These are phyloP conservation scores for Agriotes lineatus DNA, from an alignment of 2,888 invertebrate genomes.

Conservation along the genomic window DNA sequence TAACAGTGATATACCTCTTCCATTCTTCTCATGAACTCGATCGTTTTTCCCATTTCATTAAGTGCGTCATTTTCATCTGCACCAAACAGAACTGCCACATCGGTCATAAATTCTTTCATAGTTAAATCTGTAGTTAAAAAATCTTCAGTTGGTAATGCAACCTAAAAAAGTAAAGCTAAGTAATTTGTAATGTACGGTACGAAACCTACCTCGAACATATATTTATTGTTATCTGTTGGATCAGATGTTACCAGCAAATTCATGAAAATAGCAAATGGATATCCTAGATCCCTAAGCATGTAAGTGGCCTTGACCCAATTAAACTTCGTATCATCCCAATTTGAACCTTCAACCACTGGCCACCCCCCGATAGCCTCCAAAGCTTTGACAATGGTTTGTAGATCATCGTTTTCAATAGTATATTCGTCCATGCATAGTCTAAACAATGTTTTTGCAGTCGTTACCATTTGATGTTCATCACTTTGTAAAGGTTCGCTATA, in stretches of 20 bases:
- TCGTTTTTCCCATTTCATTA: background rate
- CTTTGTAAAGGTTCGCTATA: background rate
- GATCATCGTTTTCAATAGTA: conserved; percentile 40
- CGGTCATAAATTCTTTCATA: background rate
- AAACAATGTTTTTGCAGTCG: conserved; percentile 41
- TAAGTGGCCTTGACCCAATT: conserved; percentile 54
- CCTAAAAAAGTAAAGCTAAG: background rate
- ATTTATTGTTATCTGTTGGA: background rate
- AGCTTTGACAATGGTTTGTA: conserved; percentile 36
- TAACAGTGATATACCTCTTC: background rate
- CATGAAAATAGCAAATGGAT: conserved; percentile 55
- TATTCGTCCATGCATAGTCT: conserved; percentile 50
- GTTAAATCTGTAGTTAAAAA: background rate
- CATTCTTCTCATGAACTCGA: background rate
- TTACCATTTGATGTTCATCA: conserved; percentile 2
- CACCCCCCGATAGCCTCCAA: conserved; percentile 56
- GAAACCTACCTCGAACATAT: conserved; percentile 17
- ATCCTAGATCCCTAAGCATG: conserved; percentile 52
- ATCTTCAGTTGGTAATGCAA: background rate
- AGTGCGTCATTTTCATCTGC: background rate
- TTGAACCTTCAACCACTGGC: conserved; percentile 53
- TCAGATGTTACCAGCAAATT: conserved; percentile 30
- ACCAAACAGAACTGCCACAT: background rate
- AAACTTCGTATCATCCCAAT: conserved; percentile 51
- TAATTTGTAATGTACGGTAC: too few species aligned